Conservation (phyloP, 2,888 invertebrate genomes). For the Tetranychus piercei region DNA sequence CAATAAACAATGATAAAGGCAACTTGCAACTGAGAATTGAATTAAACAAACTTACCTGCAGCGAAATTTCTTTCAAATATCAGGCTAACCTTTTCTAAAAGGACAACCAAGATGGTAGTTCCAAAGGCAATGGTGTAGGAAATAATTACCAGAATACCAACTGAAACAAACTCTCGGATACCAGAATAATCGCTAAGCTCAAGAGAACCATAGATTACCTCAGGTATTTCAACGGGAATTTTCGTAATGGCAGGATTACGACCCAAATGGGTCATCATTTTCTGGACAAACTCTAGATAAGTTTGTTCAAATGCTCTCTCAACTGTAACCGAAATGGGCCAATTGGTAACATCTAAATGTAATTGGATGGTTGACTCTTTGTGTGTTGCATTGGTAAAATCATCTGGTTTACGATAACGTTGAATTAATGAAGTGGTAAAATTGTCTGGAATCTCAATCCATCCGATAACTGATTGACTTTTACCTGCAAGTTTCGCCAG, state of each 20-base stretch:
- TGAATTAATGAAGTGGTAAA: not conserved
- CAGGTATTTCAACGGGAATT: not conserved
- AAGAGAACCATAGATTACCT: not conserved
- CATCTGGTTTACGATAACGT: not conserved
- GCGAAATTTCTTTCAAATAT: conserved; percentile 43
- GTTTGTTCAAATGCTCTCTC: not conserved
- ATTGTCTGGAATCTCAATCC: conserved; percentile 3
- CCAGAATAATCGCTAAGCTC: not conserved
- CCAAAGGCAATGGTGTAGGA: conserved; percentile 10
- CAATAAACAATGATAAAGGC: not conserved
- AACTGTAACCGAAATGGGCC: not conserved
- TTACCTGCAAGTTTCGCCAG: not conserved
- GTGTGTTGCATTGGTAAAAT: not conserved
- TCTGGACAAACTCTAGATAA: not conserved
- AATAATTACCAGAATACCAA: conserved; percentile 10
- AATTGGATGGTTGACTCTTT: not conserved
- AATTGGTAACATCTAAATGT: conserved; percentile 6
- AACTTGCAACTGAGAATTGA: not conserved
- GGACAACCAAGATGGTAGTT: not conserved
- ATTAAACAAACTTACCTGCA: conserved; percentile 39
- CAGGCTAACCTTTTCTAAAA: not conserved
- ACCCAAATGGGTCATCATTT: conserved; percentile 2
- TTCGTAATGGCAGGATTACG: not conserved
- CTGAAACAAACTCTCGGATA: not conserved
- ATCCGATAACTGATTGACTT: not conserved